Percentiles rank a stretch among this genome's conserved stretches.
phyloP scores from a whole-genome alignment of 1,140 invertebrate genomes.

The Pseudomyrmex sp. region DNA sequence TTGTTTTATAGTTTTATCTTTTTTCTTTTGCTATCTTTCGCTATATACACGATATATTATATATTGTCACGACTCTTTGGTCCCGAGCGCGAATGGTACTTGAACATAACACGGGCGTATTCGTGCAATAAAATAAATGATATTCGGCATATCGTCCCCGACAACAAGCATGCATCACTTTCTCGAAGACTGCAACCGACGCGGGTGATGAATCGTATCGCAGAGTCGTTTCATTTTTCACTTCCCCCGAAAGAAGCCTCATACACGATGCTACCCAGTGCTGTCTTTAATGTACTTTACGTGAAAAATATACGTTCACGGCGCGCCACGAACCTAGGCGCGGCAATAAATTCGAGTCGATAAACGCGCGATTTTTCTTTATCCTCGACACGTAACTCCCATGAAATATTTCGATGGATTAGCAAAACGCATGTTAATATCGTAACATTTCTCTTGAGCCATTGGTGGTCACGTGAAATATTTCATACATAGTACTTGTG shows the following conservation, averaged over 20 bases:
- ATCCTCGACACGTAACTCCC: not conserved
- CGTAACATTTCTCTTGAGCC: slow-evolving; percentile 23
- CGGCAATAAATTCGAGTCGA: slow-evolving; percentile 44
- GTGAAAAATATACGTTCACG: slow-evolving; percentile 39
- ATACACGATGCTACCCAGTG: not conserved
- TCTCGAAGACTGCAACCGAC: slow-evolving; percentile 63
- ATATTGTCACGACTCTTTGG: slow-evolving; percentile 26
- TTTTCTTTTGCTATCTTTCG: not conserved
- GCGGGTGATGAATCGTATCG: slow-evolving; percentile 68
- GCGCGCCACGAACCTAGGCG: slow-evolving; percentile 20
- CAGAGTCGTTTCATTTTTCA: slow-evolving; percentile 73
- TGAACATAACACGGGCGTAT: slow-evolving; percentile 50
- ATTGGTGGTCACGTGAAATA: not conserved
- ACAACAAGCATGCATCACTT: slow-evolving; percentile 69
- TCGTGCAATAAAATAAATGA: slow-evolving; percentile 59
- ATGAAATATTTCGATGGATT: slow-evolving; percentile 28
- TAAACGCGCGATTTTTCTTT: slow-evolving; percentile 36
- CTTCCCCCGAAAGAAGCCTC: slow-evolving; percentile 49
- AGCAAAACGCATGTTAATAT: slow-evolving; percentile 17
- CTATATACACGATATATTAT: slow-evolving; percentile 17
- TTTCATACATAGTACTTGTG: too few relatives aligned
- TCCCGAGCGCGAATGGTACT: slow-evolving; percentile 40
- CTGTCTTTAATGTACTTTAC: slow-evolving; percentile 38
- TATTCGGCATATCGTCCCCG: slow-evolving; percentile 63
- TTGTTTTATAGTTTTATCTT: not conserved